A percentile compares a stretch with the other conserved stretches of the same genome.
These are phyloP conservation scores for Lithobates sylvaticus DNA, from an alignment of 2,797 vertebrate genomes.

Conservation along the genomic window DNA sequence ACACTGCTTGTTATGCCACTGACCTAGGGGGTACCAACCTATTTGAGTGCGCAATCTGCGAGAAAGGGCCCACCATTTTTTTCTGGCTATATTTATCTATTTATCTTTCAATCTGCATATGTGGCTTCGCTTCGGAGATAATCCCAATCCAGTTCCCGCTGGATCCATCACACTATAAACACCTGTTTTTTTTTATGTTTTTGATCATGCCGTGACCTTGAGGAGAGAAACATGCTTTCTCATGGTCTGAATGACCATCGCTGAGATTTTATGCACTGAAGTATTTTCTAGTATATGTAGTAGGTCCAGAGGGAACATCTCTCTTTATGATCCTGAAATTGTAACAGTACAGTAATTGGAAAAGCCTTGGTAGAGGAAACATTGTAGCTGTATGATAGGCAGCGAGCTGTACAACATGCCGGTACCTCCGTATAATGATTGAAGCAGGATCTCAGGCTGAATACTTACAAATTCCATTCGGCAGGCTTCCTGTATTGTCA, in stretches of 20 bases:
- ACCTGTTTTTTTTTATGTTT: slow-evolving; percentile 69
- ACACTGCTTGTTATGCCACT: too few species aligned
- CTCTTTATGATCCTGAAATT: slow-evolving; percentile 68
- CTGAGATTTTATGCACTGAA: slow-evolving; percentile 75
- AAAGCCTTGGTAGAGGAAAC: slow-evolving; percentile 69
- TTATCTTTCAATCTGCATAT: too few species aligned
- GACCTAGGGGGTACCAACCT: too few species aligned
- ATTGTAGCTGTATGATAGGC: slow-evolving; percentile 33
- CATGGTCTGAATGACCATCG: slow-evolving; percentile 71
- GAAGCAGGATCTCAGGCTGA: slow-evolving; percentile 39
- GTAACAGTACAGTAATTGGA: slow-evolving; percentile 65
- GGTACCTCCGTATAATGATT: slow-evolving; percentile 38
- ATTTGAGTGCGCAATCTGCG: too few species aligned
- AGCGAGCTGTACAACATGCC: slow-evolving; percentile 44
- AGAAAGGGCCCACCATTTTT: too few species aligned
- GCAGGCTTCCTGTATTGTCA: slow-evolving; percentile 11
- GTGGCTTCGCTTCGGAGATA: background rate
- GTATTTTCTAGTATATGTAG: slow-evolving; percentile 68
- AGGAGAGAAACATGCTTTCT: slow-evolving; percentile 66
- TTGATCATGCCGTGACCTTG: slow-evolving; percentile 70
- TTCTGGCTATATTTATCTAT: too few species aligned
- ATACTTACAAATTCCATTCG: slow-evolving; percentile 29
- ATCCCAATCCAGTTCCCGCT: slow-evolving; percentile 22
- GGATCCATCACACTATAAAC: slow-evolving; percentile 29
- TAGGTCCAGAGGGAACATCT: slow-evolving; percentile 72